Conservation (phyloP, 2,888 invertebrate genomes). For the Dastarcus helophoroides region DNA sequence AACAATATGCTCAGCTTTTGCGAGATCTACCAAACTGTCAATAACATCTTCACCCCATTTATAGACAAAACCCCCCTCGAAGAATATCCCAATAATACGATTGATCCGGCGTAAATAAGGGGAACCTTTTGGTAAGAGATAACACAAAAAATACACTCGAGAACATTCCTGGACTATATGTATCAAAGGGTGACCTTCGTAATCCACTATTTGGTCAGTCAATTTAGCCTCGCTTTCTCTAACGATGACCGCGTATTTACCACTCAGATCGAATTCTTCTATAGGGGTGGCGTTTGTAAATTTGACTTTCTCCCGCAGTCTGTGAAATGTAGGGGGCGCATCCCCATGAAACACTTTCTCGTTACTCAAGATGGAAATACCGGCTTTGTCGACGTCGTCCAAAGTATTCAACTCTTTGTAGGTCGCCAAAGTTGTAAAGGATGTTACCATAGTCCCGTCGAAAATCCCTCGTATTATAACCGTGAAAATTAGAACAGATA, state of each 20-base stretch:
- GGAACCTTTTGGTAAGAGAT: slow-evolving; percentile 35
- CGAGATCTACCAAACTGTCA: slow-evolving; percentile 1
- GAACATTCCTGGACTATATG: slow-evolving; percentile 34
- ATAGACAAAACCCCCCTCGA: slow-evolving; percentile 32
- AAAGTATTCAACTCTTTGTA: slow-evolving; percentile 1
- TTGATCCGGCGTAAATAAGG: slow-evolving; percentile 34
- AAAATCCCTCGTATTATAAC: not conserved
- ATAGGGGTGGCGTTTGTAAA: no score
- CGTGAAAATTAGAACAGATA: not conserved
- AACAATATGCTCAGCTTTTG: no score
- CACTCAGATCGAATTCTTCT: no score
- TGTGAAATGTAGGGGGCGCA: not conserved
- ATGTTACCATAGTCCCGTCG: not conserved
- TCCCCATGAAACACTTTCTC: not conserved
- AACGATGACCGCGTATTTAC: no score
- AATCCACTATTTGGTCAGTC: slow-evolving; percentile 22
- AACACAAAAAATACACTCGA: slow-evolving; percentile 33
- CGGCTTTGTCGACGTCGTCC: not conserved
- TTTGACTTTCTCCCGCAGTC: no score
- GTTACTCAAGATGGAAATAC: not conserved
- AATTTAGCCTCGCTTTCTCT: slow-evolving; percentile 30
- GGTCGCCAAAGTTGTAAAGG: not conserved
- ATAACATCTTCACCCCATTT: not conserved
- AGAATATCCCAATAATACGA: slow-evolving; percentile 25
- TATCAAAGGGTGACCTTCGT: slow-evolving; percentile 20